These are phyloP conservation scores for cattle (Bos taurus) DNA, from an alignment of 2,113 vertebrate species.

Conservation along the genomic window ARS-UCD2.0 NC_037357.1:83456001-83456500, in stretches of 20 bases:
- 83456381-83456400: not conserved
- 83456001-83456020: not conserved
- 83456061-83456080: not conserved
- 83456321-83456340: not conserved
- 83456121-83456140: not conserved
- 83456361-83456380: not conserved
- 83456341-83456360: not conserved
- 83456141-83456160: not conserved
- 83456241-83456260: not conserved
- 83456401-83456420: not conserved
- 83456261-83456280: not conserved
- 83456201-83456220: not conserved
- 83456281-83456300: not conserved
- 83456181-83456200: not conserved
- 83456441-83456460: not conserved
- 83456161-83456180: not conserved
- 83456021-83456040: not conserved
- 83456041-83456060: not conserved
- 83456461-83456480: not conserved
- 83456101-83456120: not conserved
- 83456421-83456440: not conserved
- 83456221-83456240: not conserved
- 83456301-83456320: not conserved
- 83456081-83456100: not conserved
- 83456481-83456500: not conserved